Percentiles rank a stretch among this genome's conserved stretches.
Evolutionary conservation across 64 coral and sea anemone genomes (phyloP).

Genomic region (Montipora capricornis): DNA sequence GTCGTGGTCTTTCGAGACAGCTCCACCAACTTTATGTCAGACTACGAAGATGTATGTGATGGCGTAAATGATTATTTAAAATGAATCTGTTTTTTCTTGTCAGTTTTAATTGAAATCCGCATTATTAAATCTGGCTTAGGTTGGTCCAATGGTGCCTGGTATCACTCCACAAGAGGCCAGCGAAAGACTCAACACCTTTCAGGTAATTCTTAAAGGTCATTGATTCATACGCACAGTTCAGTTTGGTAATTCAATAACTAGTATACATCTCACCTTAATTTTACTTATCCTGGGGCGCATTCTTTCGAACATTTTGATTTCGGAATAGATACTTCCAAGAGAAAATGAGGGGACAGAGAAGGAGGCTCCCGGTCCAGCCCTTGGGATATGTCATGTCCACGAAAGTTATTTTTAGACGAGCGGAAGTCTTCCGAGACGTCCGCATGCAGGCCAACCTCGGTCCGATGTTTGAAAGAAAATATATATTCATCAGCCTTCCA

Average conservation of each 20-base stretch:
- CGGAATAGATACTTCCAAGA: no score
- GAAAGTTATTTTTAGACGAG: no score
- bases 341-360: no score
- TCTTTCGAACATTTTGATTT: neutral
- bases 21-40: constrained; percentile 60
- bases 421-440: no score
- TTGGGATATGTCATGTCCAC: no score
- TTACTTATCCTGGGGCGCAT: neutral
- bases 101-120: neutral
- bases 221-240: neutral
- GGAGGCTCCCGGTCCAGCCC: no score
- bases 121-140: constrained; percentile 17
- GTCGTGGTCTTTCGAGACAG: constrained; percentile 82
- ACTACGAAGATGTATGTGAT: constrained; percentile 72
- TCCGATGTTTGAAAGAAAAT: no score
- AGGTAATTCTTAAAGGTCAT: constrained; percentile 42
- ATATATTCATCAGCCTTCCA: no score
- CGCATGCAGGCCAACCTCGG: no score
- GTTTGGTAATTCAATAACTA: no score
- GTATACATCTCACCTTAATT: neutral
- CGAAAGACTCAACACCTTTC: constrained; percentile 88
- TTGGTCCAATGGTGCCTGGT: constrained; percentile 83
- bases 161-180: constrained; percentile 91
- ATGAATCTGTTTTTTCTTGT: neutral
- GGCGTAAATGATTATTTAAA: neutral